These are phyloP conservation scores for Andrena minutula DNA, from an alignment of 2,888 invertebrate species.

Conservation along the genomic window DNA sequence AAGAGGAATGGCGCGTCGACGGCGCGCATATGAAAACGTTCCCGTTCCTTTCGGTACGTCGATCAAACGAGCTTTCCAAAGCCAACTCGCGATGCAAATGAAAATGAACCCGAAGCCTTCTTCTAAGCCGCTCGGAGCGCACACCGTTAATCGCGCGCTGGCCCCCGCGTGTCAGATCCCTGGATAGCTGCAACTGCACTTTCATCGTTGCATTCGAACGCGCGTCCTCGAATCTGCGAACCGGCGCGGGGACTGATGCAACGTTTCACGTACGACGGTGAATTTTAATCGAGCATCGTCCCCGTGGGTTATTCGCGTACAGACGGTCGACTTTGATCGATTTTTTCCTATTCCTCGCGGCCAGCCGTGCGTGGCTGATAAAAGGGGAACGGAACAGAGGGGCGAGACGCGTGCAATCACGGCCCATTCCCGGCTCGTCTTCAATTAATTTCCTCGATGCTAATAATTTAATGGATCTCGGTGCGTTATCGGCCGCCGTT, in stretches of 20 bases:
- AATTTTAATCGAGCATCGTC: conserved; percentile 15
- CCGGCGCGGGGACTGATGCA: neutral
- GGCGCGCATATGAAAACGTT: conserved; percentile 18
- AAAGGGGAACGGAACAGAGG: conserved; percentile 29
- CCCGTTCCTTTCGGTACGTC: neutral
- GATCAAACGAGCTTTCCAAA: conserved; percentile 17
- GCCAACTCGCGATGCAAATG: conserved; percentile 21
- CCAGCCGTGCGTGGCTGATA: conserved; percentile 29
- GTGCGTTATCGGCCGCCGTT: conserved; percentile 57
- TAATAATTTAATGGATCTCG: conserved; percentile 65
- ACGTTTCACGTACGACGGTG: neutral
- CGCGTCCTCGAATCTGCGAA: neutral
- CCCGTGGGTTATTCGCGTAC: neutral
- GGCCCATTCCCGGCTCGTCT: conserved; percentile 16
- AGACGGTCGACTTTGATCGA: conserved; percentile 53
- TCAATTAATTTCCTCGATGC: conserved; percentile 64
- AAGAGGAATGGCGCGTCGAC: conserved; percentile 1
- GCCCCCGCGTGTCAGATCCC: neutral
- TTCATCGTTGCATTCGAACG: conserved; percentile 17
- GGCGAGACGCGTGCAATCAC: conserved; percentile 42
- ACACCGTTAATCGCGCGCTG: conserved; percentile 15
- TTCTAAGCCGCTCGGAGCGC: neutral
- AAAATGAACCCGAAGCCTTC: neutral
- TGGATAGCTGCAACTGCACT: conserved; percentile 40
- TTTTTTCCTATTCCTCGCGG: conserved; percentile 37